Evolutionary conservation across 2,113 vertebrate genomes (phyloP).

Genomic region (Phylloscopus trochiloides): DNA sequence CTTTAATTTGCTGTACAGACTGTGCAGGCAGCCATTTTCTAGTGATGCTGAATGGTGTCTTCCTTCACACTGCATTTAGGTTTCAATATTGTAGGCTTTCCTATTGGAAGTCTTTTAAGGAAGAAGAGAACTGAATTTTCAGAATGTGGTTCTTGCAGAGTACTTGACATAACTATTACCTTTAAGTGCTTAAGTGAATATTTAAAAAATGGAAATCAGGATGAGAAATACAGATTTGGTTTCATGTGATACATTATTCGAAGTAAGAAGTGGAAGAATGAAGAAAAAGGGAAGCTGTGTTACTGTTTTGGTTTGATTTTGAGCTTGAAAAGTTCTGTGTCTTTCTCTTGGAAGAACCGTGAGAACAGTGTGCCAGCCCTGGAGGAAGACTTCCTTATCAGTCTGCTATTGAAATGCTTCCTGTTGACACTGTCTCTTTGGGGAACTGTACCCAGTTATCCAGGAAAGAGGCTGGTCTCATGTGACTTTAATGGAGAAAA

Average conservation of each 20-base stretch:
- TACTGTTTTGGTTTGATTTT: neutral
- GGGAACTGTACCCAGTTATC: neutral
- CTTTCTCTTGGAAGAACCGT: neutral
- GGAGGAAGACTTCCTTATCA: conserved; percentile 6
- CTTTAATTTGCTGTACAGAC: neutral
- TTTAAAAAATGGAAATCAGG: neutral
- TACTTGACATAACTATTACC: neutral
- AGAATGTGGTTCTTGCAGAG: neutral
- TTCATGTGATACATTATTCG: neutral
- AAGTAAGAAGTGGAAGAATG: neutral
- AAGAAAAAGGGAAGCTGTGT: neutral
- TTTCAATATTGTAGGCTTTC: neutral
- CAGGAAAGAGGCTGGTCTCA: neutral
- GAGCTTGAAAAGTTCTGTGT: neutral
- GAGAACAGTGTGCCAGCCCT: neutral
- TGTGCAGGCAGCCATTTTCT: neutral
- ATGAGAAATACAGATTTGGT: neutral
- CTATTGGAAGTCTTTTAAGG: neutral
- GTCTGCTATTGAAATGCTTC: neutral
- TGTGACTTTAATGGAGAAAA: neutral
- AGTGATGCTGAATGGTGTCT: neutral
- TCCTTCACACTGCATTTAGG: neutral
- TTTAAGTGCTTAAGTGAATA: neutral
- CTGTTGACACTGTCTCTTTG: neutral
- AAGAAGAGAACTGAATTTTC: neutral